Evolutionary conservation across 2,888 invertebrate genomes (phyloP).

Genomic region (Eucriotettix oculatus): DNA sequence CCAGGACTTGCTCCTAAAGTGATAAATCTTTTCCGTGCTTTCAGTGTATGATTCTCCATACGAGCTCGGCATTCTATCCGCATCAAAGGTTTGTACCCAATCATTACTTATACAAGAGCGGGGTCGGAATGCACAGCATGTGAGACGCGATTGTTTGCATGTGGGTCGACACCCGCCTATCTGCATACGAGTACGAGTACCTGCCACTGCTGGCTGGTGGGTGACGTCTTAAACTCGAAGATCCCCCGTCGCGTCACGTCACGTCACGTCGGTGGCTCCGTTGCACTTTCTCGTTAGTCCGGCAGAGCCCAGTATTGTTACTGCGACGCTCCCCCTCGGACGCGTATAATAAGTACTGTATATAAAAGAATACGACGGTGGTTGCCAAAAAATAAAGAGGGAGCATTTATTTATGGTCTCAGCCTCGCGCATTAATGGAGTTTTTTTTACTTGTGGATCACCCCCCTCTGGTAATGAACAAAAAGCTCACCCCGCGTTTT

Average conservation of each 20-base stretch:
- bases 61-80: conserved; percentile 11
- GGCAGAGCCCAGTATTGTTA: not conserved
- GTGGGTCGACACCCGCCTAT: no score
- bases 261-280: no score
- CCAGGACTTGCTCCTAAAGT: no score
- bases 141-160: no score
- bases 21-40: conserved; percentile 5
- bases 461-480: conserved; percentile 6
- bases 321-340: not conserved
- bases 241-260: no score
- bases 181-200: no score
- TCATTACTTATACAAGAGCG: not conserved
- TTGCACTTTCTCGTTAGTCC: not conserved
- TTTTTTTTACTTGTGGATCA: conserved; percentile 4
- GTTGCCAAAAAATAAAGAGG: conserved; percentile 13
- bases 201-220: no score
- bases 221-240: no score
- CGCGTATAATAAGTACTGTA: conserved; percentile 2
- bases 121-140: conserved; percentile 3
- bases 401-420: conserved; percentile 12
- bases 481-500: conserved; percentile 1
- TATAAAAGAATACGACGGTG: conserved; percentile 1
- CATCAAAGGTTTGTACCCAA: conserved; percentile 11
- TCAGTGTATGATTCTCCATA: conserved; percentile 12
- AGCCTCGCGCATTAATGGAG: conserved; percentile 4